phyloP scores from a whole-genome alignment of 2,113 vertebrate genomes.

The Dolichotis patagonum region DNA sequence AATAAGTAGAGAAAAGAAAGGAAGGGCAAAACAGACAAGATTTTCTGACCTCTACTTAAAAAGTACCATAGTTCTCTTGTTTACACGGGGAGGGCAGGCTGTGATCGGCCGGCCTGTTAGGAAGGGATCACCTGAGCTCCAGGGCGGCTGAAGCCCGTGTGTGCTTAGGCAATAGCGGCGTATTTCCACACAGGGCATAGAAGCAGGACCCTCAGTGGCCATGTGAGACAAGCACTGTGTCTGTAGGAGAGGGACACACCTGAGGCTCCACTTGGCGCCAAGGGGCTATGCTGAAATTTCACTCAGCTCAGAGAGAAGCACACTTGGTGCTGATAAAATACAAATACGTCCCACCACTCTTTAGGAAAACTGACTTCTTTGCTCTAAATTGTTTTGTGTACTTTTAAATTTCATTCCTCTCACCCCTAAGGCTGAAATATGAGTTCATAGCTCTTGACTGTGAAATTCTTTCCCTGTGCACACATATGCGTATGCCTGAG shows the following conservation, averaged over 20 bases:
- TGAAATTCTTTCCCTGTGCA: background rate
- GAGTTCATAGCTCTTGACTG: background rate
- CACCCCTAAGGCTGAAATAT: background rate
- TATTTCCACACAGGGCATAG: background rate
- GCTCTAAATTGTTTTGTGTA: background rate
- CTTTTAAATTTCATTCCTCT: background rate
- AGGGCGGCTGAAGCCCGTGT: background rate
- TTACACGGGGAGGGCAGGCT: background rate
- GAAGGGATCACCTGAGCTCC: background rate
- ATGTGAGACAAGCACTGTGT: rapidly evolving
- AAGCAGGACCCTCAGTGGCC: background rate
- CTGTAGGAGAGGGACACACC: background rate
- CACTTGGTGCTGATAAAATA: background rate
- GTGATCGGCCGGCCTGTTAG: background rate
- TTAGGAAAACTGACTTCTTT: conserved; percentile 12
- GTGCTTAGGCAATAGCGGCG: background rate
- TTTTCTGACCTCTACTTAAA: background rate
- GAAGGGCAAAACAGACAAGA: conserved; percentile 47
- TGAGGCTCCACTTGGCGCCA: background rate
- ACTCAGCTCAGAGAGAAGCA: background rate
- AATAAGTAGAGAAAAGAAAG: conserved; percentile 55
- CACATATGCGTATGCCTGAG: background rate
- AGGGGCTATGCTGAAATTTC: background rate
- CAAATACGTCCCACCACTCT: background rate
- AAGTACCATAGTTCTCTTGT: background rate